Base-by-base conservation (phyloP, 2,797 vertebrate species). In the Naso thynnoides region DNA sequence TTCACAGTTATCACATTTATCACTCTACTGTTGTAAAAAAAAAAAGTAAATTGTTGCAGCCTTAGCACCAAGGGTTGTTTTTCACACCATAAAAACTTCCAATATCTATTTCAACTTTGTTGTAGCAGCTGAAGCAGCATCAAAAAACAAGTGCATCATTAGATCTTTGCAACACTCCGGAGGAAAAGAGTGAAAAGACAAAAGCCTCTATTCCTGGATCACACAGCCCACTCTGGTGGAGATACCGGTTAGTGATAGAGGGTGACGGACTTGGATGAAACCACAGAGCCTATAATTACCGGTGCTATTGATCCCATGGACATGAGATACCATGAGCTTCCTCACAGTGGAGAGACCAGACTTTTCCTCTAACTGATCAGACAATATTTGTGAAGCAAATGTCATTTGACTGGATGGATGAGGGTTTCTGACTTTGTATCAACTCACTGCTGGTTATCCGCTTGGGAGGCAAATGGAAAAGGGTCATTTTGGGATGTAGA, bases 231-330 rank as follows among this genome's bases (percentile, higher is more conserved):
- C 49, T 64, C 55, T 63, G 42, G 49, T 54, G 61, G 33, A 63
- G 62, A 70, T 48, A 47, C 52, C 38, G 9, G 63, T 56, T 31
- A 23, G 57, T 26, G 49, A 78, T 42, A 27, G 7, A 72, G 15
- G 56, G 29, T 33, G 54, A 53, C 53, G 27, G 57, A 58, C 66
- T 67, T 55, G 55, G 73, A 79, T 78, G 60, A 76, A 82, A 78
- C 59, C 45, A 45, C 59, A 45, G 21, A 2, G n/a, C 41, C 42
- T 67, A 53, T 68, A 78, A 73, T 83, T 59, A 61, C 36, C 56
- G 33, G 44, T 7, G 53, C n/a, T 48, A 85, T 73, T 70, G 82
- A 90, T 84, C 70, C 48, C 19, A 21, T 23, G 26, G 41, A 65
- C 29, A 64, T 70, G 65, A 77, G 64, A 70, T 31, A 58, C 16